Base-by-base conservation (phyloP, 2,113 vertebrate genomes). In the Nestor notabilis region DNA sequence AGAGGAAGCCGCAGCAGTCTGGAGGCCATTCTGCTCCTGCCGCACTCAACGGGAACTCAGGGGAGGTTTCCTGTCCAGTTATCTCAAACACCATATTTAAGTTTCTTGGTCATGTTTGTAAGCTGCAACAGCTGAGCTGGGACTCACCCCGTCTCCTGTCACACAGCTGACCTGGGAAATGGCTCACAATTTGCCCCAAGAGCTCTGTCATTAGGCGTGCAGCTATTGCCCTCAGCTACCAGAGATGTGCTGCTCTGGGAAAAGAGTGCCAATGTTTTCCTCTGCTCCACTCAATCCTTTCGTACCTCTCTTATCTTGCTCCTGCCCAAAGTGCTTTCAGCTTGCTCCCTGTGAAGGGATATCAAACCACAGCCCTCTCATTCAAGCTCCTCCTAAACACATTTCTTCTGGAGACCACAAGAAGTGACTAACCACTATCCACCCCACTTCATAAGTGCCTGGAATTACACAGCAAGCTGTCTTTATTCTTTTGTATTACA, bases 11-110 rank as follows among this genome's bases (percentile, higher is more conserved):
- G 0, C 3, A 0, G 52, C 50, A 47, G 60, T 60, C 69, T 28
- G 0, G 89, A 90, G 91, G 75, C 46, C 10, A 0, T 49, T 33
- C 44, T 28, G 70, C 89, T 91, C 46, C 58, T 13, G 2, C 75
- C 37, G 20, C n/a, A 0, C 64, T 83, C 27, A 2, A 31, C 5
- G 5, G 83, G 78, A 89, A 89, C 50, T 33, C 1, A 2, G 71
- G 21, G 72, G 58, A 90, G 63, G 69, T 39, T 97, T 94, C 95
- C 96, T 96, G 93, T 21, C 60, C 58, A 1, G 55, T 93, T 90
- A 92, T 94, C 87, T 93, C 83, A 35, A 84, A 47, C 60, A 81
- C 71, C 85, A 74, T 50, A 68, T 63, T 94, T 83, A 35, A 79
- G 50, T 47, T 87, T 70, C 77, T 72, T 17, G 44, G 60, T 93